These are phyloP conservation scores for Cosmia pyralina DNA, from an alignment of 2,888 invertebrate genomes.

Conservation along the genomic window DNA sequence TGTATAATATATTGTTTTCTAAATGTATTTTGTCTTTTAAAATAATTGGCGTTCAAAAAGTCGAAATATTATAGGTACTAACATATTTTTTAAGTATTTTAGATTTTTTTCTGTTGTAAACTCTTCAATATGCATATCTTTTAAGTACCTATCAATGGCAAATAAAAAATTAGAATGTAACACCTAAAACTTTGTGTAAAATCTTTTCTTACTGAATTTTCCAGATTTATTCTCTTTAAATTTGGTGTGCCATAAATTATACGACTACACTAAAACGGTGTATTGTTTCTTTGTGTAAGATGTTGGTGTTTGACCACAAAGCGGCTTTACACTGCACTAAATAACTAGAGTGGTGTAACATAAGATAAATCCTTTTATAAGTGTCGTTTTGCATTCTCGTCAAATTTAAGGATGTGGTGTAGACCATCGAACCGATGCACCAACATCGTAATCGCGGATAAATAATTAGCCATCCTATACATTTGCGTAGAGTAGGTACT, in stretches of 20 bases:
- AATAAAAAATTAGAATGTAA: constrained; percentile 36
- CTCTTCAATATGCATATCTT: constrained; percentile 29
- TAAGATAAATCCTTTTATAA: constrained; percentile 27
- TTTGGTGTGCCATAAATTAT: constrained; percentile 68
- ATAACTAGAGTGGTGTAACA: constrained; percentile 61
- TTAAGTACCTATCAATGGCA: constrained; percentile 33
- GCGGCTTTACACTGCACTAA: constrained; percentile 50
- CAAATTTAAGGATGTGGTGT: too few relatives aligned
- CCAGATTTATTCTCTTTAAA: constrained; percentile 56
- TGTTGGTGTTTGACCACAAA: constrained; percentile 40
- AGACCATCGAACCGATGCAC: too few relatives aligned
- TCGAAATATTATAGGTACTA: constrained; percentile 20
- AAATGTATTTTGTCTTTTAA: neutral
- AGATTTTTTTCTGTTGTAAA: constrained; percentile 21
- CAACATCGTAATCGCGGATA: too few relatives aligned
- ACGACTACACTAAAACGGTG: constrained; percentile 38
- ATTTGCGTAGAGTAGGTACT: too few relatives aligned
- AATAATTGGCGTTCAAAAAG: constrained; percentile 56
- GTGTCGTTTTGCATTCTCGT: too few relatives aligned
- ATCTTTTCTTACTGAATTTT: constrained; percentile 36
- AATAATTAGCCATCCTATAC: too few relatives aligned
- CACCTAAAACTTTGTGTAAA: constrained; percentile 39
- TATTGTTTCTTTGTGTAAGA: constrained; percentile 46
- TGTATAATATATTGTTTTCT: neutral
- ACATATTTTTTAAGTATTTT: constrained; percentile 15